Base-by-base conservation (phyloP, 2,113 vertebrate species). In the Dicrurus megarhynchus region DNA sequence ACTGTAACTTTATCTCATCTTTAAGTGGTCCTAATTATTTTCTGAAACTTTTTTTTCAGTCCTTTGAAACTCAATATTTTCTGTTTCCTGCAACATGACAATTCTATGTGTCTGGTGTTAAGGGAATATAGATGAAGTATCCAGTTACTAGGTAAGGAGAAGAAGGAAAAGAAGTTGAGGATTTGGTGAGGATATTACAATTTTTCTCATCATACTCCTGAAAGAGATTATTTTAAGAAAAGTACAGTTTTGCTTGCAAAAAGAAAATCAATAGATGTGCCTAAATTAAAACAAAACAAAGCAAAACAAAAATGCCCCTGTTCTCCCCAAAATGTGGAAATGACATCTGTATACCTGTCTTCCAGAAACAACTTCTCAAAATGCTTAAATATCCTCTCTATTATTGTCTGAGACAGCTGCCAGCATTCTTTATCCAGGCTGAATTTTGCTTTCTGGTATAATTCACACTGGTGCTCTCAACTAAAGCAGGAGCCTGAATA, bases 361-460 rank as follows among this genome's bases (percentile, higher is more conserved):
- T 70, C 20, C 44, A 92, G 37, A 75, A 47, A 35, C 19, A n/a
- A 19, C n/a, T 64, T 52, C 37, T 83, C 18, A 57, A 76, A 84
- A 75, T 24, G 8, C 27, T 52, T 90, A 76, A 60, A 94, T 92
- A 23, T 26, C 8, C 23, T 87, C 28, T 94, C 14, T 86, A 6
- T 94, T 94, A 82, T 93, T 91, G 64, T 61, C 42, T 52, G 23
- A 92, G 67, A 93, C 53, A 78, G 39, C 44, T 96, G 32, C 37
- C 5, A 50, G 79, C 27, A 65, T 77, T 93, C 79, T 94, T 20
- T 78, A 87, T 68, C 64, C 76, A 91, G 60, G 85, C 16, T 53
- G 94, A 96, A 77, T 88, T 94, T 97, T 11, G 8, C 64, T 95
- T 70, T 76, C 84, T 71, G 61, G 10, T 77, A 55, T 94, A 95